Conservation (phyloP, 1,140 invertebrate species). For the Drosophila rufa region DNA sequence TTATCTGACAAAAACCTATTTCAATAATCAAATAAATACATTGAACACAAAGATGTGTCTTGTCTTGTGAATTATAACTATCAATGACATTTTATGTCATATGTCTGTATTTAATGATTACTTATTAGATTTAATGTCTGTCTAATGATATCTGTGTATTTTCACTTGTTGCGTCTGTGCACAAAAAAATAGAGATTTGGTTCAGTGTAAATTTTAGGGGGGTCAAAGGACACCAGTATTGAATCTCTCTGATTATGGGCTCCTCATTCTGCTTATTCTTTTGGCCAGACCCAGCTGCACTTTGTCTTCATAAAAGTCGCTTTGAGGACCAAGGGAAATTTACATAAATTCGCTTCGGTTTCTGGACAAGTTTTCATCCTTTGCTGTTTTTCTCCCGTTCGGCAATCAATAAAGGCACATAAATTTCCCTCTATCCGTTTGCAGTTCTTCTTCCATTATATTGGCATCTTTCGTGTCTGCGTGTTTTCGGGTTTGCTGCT, state of each 20-base stretch:
- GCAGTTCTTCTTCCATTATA: slow-evolving; percentile 61
- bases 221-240: slow-evolving; percentile 9
- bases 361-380: slow-evolving; percentile 46
- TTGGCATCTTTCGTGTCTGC: slow-evolving; percentile 39
- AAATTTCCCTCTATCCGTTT: slow-evolving; percentile 74
- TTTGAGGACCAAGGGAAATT: slow-evolving; percentile 62
- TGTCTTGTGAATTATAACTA: not conserved
- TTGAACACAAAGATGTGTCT: no score
- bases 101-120: no score
- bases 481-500: not conserved
- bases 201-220: not conserved
- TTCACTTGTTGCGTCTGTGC: not conserved
- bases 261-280: slow-evolving; percentile 8
- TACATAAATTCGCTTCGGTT: slow-evolving; percentile 68
- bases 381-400: slow-evolving; percentile 32
- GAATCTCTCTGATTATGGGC: slow-evolving; percentile 35
- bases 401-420: slow-evolving; percentile 77
- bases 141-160: not conserved
- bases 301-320: slow-evolving; percentile 78
- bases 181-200: not conserved
- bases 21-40: no score
- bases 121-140: not conserved
- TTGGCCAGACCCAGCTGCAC: slow-evolving; percentile 62
- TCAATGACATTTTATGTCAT: not conserved
- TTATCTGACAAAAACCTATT: no score